Percentiles rank a stretch among this genome's conserved stretches.
Conservation (phyloP, 1,140 invertebrate species). For the Acromyrmex heyeri region DNA sequence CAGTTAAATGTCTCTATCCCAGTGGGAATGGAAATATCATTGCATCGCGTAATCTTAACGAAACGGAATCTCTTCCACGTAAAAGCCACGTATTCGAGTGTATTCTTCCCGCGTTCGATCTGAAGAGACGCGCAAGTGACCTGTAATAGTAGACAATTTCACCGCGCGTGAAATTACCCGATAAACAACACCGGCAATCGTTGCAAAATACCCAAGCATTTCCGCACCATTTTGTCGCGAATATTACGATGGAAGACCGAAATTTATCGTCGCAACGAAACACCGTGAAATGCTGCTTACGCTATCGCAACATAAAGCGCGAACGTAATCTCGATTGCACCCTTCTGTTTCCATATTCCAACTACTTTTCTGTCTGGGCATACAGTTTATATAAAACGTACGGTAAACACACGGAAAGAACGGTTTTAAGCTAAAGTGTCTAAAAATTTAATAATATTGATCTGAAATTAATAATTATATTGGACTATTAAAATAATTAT, state of each 20-base stretch:
- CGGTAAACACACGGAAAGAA: too few relatives aligned
- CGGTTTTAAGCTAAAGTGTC: too few relatives aligned
- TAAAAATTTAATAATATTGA: too few relatives aligned
- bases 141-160: constrained; percentile 66
- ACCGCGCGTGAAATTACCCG: constrained; percentile 21
- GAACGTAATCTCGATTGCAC: constrained; percentile 32
- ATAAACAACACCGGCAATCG: constrained; percentile 59
- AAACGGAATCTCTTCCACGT: constrained; percentile 37
- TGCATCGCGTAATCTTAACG: constrained; percentile 31
- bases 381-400: constrained; percentile 11
- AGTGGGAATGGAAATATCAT: background rate
- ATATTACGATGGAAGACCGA: constrained; percentile 26
- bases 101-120: constrained; percentile 13
- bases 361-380: background rate
- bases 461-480: too few relatives aligned
- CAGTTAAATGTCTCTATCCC: background rate
- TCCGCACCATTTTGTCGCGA: constrained; percentile 25
- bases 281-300: constrained; percentile 22
- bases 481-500: too few relatives aligned
- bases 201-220: constrained; percentile 27
- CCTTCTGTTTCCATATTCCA: constrained; percentile 18
- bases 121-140: background rate
- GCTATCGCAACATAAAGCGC: constrained; percentile 47
- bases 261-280: constrained; percentile 42
- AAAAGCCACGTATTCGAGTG: constrained; percentile 18